Evolutionary conservation across 2,113 vertebrate species (phyloP).

Genomic region (Scophthalmus maximus): DNA sequence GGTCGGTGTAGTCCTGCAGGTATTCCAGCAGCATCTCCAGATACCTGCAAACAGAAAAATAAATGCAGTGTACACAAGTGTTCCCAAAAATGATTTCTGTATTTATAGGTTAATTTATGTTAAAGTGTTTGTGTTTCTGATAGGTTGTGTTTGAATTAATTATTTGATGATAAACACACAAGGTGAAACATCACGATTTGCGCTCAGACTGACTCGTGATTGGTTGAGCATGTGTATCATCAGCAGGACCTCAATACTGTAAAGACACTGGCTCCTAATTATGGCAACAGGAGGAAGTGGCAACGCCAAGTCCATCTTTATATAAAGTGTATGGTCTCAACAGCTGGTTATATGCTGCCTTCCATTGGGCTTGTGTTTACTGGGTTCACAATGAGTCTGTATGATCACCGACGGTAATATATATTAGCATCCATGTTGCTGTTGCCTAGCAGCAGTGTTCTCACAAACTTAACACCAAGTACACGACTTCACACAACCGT

Average conservation of each 20-base stretch:
- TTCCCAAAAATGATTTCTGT: too few species aligned
- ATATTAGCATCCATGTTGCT: neutral
- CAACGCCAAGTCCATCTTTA: neutral
- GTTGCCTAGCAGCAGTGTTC: neutral
- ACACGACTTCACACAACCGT: neutral
- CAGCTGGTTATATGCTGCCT: neutral
- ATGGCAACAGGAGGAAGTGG: neutral
- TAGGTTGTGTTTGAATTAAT: too few species aligned
- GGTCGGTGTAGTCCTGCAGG: slow-evolving; percentile 95
- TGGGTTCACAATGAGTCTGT: too few species aligned
- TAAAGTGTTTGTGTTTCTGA: too few species aligned
- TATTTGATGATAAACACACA: too few species aligned
- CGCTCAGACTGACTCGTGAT: neutral
- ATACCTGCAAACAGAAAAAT: slow-evolving; percentile 83
- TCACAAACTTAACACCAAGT: neutral
- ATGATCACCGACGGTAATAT: too few species aligned
- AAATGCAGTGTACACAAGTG: too few species aligned
- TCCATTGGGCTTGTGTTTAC: neutral
- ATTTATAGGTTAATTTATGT: too few species aligned
- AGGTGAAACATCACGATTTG: too few species aligned
- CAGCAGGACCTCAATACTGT: too few species aligned
- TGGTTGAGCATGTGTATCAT: neutral
- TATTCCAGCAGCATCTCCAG: slow-evolving; percentile 98
- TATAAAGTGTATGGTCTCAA: neutral
- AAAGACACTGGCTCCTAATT: neutral